Base-by-base conservation (phyloP, 2,888 invertebrate species). In the Choreutis nemorana region DNA sequence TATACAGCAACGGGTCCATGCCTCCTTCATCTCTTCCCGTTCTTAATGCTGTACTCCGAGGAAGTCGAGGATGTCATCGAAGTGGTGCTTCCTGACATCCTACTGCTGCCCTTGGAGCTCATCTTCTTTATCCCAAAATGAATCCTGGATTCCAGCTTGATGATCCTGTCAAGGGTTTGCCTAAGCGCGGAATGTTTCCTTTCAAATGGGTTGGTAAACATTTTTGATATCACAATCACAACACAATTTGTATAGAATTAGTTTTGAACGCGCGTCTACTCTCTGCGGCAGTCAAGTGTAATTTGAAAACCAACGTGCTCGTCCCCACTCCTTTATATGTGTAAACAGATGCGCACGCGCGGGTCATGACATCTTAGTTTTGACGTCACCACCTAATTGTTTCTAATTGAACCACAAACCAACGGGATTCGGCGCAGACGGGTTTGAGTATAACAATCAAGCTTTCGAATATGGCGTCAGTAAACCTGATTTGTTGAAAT, bases 191-290 rank as follows among this genome's bases (percentile, higher is more conserved):
- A 86, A 55, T 87, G 87, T 45, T 86, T 87, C 42, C 87, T 81
- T 42, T 86, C 86, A 54, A 87, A 86, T 30, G 86, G 86, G 56
- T 87, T 87, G 35, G 86, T 85, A 48, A 83, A 86, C 87, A 86
- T 86, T 44, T 63, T 77, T 30, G 29, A 16, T 18, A 20, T 24
- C 32, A 38, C 11, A 23, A 21, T 35, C 32, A 34, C 35, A 38
- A 26, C 26, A 23, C 26, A 27, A 36, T 21, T 29, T 9, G n/a
- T n/a, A n/a, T n/a, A n/a, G n/a, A n/a, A n/a, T n/a, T 16, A 9
- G 4, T 28, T 7, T 20, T 23, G 8, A 24, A 5, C 5, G 47
- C 37, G 49, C 65, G 70, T 61, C 44, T 42, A 51, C 39, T 46
- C 44, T 33, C 44, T 32, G 18, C 27, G 44, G 62, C 41, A 37